Base-by-base conservation (phyloP, 2,113 vertebrate genomes). In the Rhineura floridana region DNA sequence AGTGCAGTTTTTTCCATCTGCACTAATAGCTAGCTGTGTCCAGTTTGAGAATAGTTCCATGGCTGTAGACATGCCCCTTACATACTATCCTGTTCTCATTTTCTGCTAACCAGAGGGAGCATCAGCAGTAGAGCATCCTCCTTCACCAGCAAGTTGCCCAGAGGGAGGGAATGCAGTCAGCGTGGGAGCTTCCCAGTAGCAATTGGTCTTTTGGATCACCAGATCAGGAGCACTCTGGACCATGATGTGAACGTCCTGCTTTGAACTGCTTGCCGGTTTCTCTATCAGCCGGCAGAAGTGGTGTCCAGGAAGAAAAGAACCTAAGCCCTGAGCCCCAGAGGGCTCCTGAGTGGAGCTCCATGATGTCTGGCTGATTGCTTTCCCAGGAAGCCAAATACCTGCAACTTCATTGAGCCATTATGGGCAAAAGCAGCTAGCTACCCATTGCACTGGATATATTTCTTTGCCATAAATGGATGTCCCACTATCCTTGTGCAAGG, bases 401-500 rank as follows among this genome's bases (percentile, higher is more conserved):
- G 13, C 46, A 11, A 17, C 65, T 55, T 70, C 25, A 36, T 86
- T 12, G 28, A 28, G 39, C 50, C 72, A 11, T 59, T 84, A 28
- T 4, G 80, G 67, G 73, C 42, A 46, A n/a, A 23, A 19, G 52
- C 59, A 28, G 1, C 1, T 25, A 77, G 46, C 78, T 89, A 70
- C 55, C 8, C 0, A 1, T 48, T 87, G 55, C 1, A 19, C 6
- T 3, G 48, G 67, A 80, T 42, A 52, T 73, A 8, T 59, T 15
- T 82, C 89, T 87, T 3, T 2, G 90, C 89, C 65, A 4, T 62
- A 46, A 89, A 65, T 28, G 70, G 88, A 73, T 46, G 48, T 91
- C 81, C 91, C 73, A 67, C 86, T 87, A 78, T 55, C 73, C 84
- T 87, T 36, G 80, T 63, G 2, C 82, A 0, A n/a, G 0, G 75